Evolutionary conservation across 2,888 invertebrate genomes (phyloP).

Genomic region (Apodemia zela): DNA sequence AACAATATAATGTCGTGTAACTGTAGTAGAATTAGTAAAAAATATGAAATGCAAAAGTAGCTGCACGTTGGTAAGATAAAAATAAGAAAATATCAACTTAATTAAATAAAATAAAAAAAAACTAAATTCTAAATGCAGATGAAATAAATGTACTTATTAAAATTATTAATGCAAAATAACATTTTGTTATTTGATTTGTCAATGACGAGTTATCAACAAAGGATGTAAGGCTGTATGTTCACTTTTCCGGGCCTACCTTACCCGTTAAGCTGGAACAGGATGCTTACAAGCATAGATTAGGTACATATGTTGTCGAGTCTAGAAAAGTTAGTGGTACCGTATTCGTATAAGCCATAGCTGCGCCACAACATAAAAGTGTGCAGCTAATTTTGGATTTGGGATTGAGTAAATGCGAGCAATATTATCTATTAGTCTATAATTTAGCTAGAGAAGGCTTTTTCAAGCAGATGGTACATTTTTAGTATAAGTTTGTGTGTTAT

Average conservation of each 20-base stretch:
- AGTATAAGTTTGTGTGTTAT: background rate
- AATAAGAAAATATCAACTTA: background rate
- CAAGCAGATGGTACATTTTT: background rate
- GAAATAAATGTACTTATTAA: no score
- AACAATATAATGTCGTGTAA: slow-evolving; percentile 28
- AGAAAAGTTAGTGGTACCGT: no score
- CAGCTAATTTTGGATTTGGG: slow-evolving; percentile 1
- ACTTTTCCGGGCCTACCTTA: no score
- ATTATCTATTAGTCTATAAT: background rate
- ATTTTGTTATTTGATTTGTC: no score
- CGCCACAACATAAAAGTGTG: background rate
- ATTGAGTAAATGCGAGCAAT: background rate
- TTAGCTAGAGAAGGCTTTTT: background rate
- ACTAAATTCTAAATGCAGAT: no score
- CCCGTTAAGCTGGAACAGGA: no score
- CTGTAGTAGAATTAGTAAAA: background rate
- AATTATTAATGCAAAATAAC: no score
- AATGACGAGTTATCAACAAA: no score
- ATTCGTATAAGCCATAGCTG: background rate
- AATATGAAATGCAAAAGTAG: background rate
- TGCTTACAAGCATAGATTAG: no score
- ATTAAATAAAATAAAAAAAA: background rate
- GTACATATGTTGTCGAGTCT: no score
- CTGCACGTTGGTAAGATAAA: background rate
- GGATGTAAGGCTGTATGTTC: no score